Evolutionary conservation across 2,888 invertebrate species (phyloP).

Genomic region (Hermaeophaga mercurialis): DNA sequence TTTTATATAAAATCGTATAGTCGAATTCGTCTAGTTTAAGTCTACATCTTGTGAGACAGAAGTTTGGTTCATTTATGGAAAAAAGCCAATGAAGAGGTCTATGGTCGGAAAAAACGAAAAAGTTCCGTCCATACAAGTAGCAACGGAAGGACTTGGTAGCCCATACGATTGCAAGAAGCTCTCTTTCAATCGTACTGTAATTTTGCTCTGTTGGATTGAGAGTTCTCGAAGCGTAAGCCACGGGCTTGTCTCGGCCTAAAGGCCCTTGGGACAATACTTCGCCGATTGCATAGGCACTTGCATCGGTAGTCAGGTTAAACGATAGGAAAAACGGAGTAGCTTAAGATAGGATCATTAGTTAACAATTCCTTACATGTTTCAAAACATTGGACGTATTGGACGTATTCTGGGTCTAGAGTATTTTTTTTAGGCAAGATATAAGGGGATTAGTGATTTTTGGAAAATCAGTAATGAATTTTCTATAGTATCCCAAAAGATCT

Average conservation of each 20-base stretch:
- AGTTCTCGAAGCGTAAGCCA: no score
- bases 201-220: no score
- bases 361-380: conserved; percentile 9
- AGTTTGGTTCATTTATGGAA: no score
- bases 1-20: no score
- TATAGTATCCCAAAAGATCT: conserved; percentile 12
- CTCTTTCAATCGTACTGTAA: no score
- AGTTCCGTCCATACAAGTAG: no score
- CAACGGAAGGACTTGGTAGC: neutral
- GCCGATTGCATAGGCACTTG: conserved; percentile 25
- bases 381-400: conserved; percentile 3
- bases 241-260: conserved; percentile 18
- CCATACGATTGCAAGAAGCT: neutral
- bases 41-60: no score
- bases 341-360: conserved; percentile 24
- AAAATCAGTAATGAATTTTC: conserved; percentile 13
- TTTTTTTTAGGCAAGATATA: conserved; percentile 14
- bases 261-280: conserved; percentile 30
- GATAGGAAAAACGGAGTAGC: conserved; percentile 11
- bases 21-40: no score
- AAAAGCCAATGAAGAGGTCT: no score
- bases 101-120: no score
- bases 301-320: conserved; percentile 27
- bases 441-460: neutral
- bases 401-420: neutral